Percentiles rank a stretch among this genome's conserved stretches.
phyloP scores from a whole-genome alignment of 2,797 vertebrate genomes.

The Eremophila alpestris region DNA sequence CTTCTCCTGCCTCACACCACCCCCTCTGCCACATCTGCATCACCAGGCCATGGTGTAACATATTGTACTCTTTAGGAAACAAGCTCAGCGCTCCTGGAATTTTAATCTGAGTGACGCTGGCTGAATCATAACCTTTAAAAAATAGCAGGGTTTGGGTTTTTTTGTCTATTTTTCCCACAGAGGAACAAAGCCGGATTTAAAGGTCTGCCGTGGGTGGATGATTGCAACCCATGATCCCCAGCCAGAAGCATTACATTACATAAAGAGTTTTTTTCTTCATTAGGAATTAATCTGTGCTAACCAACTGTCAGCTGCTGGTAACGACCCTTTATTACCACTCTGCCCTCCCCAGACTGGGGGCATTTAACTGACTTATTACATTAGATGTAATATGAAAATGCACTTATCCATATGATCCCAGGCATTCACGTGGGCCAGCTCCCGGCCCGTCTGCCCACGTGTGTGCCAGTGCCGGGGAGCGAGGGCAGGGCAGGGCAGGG shows the following conservation, averaged over 20 bases:
- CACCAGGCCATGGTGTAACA: not conserved
- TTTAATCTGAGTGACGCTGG: not conserved
- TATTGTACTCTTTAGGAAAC: constrained; percentile 26
- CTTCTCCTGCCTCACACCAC: not conserved
- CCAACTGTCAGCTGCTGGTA: constrained; percentile 73
- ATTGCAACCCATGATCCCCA: constrained; percentile 75
- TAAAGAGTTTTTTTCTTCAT: constrained; percentile 80
- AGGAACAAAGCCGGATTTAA: constrained; percentile 68
- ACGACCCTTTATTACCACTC: constrained; percentile 45
- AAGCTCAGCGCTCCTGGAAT: not conserved
- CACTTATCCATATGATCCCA: constrained; percentile 3
- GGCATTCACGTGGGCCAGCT: not conserved
- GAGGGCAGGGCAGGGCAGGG: not conserved
- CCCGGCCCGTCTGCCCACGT: not conserved
- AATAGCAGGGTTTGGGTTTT: not conserved
- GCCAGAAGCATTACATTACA: constrained; percentile 80
- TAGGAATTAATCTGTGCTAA: constrained; percentile 81
- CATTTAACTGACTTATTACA: constrained; percentile 48
- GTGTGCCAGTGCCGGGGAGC: accelerated
- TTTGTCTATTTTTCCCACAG: not conserved
- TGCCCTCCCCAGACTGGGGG: not conserved
- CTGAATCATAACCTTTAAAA: constrained; percentile 56
- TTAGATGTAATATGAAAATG: constrained; percentile 54
- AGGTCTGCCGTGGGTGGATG: constrained; percentile 75
- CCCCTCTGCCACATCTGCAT: not conserved